Conservation (phyloP, 2,797 vertebrate genomes). For the Acomys russatus region DNA sequence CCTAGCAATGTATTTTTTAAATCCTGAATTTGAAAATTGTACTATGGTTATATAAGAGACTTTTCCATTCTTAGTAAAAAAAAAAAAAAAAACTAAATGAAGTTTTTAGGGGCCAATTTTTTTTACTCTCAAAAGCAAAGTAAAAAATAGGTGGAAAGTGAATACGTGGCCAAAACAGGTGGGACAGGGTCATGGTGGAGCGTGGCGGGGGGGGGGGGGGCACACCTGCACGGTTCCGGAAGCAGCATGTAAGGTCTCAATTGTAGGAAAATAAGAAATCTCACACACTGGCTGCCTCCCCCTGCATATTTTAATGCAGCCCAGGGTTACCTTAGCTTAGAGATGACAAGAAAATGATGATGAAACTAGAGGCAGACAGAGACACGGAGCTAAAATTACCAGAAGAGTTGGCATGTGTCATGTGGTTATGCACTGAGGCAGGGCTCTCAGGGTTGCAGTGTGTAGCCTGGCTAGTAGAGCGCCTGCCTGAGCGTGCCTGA, state of each 20-base stretch:
- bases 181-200: not conserved
- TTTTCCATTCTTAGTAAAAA: not conserved
- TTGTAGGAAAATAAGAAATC: not conserved
- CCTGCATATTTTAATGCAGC: not conserved
- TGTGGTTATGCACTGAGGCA: not conserved
- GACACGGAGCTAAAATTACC: constrained; percentile 21
- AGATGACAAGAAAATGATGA: not conserved
- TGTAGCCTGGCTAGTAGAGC: too few relatives aligned
- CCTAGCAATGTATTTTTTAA: not conserved
- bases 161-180: not conserved
- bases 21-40: not conserved
- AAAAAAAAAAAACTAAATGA: not conserved
- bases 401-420: not conserved
- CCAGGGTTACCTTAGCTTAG: not conserved
- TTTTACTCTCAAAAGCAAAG: not conserved
- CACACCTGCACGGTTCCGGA: not conserved
- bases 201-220: too few relatives aligned
- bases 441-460: not conserved
- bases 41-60: not conserved
- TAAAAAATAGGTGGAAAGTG: not conserved
- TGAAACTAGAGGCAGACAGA: not conserved
- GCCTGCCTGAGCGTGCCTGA: not conserved
- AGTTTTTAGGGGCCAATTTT: constrained; percentile 30
- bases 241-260: not conserved
- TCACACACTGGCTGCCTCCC: not conserved